phyloP scores from a whole-genome alignment of 2,888 invertebrate genomes.

The Periphyllus acericola region DNA sequence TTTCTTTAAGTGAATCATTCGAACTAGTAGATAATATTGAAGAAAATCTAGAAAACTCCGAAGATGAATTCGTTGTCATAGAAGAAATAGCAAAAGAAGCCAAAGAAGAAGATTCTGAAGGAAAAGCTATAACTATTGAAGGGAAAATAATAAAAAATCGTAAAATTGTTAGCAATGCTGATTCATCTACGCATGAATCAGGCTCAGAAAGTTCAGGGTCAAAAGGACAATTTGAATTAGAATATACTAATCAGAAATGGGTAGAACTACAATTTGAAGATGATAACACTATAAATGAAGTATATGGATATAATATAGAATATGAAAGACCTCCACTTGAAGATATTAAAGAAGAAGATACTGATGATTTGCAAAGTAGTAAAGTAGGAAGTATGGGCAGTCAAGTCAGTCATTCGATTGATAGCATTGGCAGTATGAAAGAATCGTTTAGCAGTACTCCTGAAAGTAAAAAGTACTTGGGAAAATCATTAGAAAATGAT shows the following conservation, averaged over 20 bases:
- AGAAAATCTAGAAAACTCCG: conserved; percentile 82
- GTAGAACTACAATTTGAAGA: conserved; percentile 89
- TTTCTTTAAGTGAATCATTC: conserved; percentile 81
- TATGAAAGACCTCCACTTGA: conserved; percentile 85
- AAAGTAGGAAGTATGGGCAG: conserved; percentile 82
- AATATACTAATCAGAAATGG: conserved; percentile 83
- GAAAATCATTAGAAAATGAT: conserved; percentile 86
- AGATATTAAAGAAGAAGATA: conserved; percentile 93
- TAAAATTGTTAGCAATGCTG: conserved; percentile 71
- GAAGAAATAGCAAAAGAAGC: conserved; percentile 90
- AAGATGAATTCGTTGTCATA: conserved; percentile 87
- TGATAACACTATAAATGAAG: conserved; percentile 73
- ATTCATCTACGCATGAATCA: conserved; percentile 65
- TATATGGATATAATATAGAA: conserved; percentile 78
- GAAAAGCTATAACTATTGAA: conserved; percentile 81
- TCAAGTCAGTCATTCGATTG: conserved; percentile 79
- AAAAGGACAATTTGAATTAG: conserved; percentile 67
- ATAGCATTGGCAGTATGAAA: conserved; percentile 80
- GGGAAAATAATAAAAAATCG: conserved; percentile 73
- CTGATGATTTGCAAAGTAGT: conserved; percentile 81
- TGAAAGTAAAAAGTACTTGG: conserved; percentile 86
- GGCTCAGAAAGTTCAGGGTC: conserved; percentile 66
- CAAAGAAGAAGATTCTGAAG: conserved; percentile 83
- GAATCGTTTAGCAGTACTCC: conserved; percentile 92
- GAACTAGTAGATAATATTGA: conserved; percentile 89